Conservation (phyloP, 2,888 invertebrate genomes). For the Andrena hattorfiana region DNA sequence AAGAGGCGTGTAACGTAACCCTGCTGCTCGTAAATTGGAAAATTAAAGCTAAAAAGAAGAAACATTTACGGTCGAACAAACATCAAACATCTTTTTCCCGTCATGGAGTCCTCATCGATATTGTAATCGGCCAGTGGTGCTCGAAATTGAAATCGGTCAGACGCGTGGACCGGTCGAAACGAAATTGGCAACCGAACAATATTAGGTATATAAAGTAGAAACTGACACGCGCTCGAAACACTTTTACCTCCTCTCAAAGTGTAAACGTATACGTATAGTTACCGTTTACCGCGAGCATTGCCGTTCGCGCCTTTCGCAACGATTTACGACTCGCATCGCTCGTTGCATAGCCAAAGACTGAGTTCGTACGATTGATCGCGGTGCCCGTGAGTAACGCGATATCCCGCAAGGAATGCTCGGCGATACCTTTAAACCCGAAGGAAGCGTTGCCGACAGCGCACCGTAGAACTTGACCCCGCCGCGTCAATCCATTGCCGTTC, state of each 20-base stretch:
- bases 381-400: conserved; percentile 70
- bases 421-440: conserved; percentile 67
- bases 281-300: conserved; percentile 22
- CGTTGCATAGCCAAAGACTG: conserved; percentile 50
- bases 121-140: too few species aligned
- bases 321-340: conserved; percentile 51
- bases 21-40: conserved; percentile 23
- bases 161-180: background rate
- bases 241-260: background rate
- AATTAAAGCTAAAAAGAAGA: conserved; percentile 18
- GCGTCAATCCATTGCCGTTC: conserved; percentile 59
- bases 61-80: background rate
- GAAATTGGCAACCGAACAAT: background rate
- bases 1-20: conserved; percentile 23
- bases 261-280: conserved; percentile 4
- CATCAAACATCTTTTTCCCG: background rate
- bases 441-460: conserved; percentile 54
- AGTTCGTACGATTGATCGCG: conserved; percentile 50
- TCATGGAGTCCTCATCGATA: background rate
- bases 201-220: background rate
- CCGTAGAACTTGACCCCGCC: conserved; percentile 63
- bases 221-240: background rate
- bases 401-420: conserved; percentile 73
- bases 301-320: conserved; percentile 47
- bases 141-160: background rate